Evolutionary conservation across 37 sponge, comb jelly and placozoan genomes (phyloP), one percentile per base, ranked within the genome.

Genomic region (Amphimedon queenslandica): DNA sequence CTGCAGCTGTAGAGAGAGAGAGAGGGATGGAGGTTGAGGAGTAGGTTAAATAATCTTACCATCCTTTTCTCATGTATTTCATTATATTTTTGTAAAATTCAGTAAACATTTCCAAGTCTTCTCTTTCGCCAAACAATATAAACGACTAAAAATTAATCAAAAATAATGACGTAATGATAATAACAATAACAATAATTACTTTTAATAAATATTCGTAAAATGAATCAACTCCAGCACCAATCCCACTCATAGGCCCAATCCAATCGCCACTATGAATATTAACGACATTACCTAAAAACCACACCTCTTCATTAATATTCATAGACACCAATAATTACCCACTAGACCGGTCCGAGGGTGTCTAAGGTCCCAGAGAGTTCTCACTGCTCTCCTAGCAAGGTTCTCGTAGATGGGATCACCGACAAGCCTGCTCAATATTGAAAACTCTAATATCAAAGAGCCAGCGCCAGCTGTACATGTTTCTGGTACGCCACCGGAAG

Each of bases 191-290:
- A 6, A 37, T 28, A 74, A 68, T 25, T 55, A 88, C 94, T 79
- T 97, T 97, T 39, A 91, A 76, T 25, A 98, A 80, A 66, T 98
- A 98, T 69, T 98, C 99, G 70, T 92, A 98, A 71, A 85, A 92
- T n/a, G 96, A 95, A 78, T 98, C 99, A 20, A 98, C 83, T 28
- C 99, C 99, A 35, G 96, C 99, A 35, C 99, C 99, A 5, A 98
- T 43, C 0, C 96, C 96, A 87, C 91, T 90, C 84, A 92, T 82
- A 27, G 80, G 73, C 33, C 80, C 86, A 32, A 76, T 75, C 99
- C 99, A 98, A 66, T 84, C 56, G 20, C 87, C 93, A 41, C 83
- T 86, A 30, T 89, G 71, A n/a, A 87, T 64, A 68, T 98, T 80
- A 30, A 95, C 82, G 8, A 80, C 76, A 69, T 95, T 98, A 10